Evolutionary conservation across 2,888 invertebrate species (phyloP), one percentile per base, ranked within the genome.

Genomic region (Himalopsyche tibetana): DNA sequence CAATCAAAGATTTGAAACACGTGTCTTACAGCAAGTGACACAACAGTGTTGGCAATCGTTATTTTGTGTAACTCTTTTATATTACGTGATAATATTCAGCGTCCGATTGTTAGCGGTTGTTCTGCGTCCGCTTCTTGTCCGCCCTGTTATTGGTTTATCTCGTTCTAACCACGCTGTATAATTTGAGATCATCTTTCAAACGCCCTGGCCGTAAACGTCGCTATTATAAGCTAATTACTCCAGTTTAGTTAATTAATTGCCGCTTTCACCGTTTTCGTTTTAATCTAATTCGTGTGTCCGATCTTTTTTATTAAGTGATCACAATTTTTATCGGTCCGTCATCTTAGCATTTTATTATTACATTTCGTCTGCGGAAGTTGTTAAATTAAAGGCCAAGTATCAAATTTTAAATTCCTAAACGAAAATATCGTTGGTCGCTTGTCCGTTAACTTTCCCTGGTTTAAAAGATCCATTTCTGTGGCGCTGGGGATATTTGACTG

Each of bases 281-380:
- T 74, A 19, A 74, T 74, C 36, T 74, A 74, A 74, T 74, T 74
- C 74, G 74, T 36, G 74, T 38, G 74, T 74, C 74, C 74, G 74
- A 74, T 74, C 74, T 74, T 74, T 45, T 74, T 74, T 74, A 74
- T 74, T 74, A 74, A 74, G 74, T 74, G 74, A 74, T 74, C 74
- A 36, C 12, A 74, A 74, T 36, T 74, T 74, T 74, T 36, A 74
- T 74, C 36, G 36, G 74, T 36, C 74, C 36, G 74, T 36, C 36
- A 74, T 74, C 28, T 69, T 51, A 51, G 3, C 6, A 11, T 11
- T 51, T 51, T 11, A 11, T 51, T 51, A 15, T 51, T 38, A 36
- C 74, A 36, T 36, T 74, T 36, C 74, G 38, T 36, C 74, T 36
- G 74, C 74, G 36, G 74, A 28, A 74, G 36, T 74, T 36, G 36